These are phyloP conservation scores for Linurgus olivaceus DNA, from an alignment of 2,797 vertebrate species.

Conservation along the genomic window DNA sequence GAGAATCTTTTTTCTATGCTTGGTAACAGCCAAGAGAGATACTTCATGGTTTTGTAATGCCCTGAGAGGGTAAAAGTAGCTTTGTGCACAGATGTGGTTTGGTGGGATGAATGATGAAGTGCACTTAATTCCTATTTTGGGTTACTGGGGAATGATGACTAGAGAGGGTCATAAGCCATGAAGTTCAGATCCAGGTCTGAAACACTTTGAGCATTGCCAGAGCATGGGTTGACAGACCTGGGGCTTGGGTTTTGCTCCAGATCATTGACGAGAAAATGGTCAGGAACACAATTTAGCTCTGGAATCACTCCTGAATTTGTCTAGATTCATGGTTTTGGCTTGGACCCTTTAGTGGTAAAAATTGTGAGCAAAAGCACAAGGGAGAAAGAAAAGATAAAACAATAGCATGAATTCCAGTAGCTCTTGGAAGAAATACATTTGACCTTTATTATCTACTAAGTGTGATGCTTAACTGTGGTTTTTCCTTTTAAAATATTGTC, in stretches of 20 bases:
- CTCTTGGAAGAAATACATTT: slow-evolving; percentile 30
- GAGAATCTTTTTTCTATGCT: not conserved
- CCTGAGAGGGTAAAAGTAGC: not conserved
- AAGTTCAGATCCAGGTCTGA: slow-evolving; percentile 7
- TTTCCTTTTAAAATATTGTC: slow-evolving; percentile 30
- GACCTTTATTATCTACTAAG: slow-evolving; percentile 33
- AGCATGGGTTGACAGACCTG: not conserved
- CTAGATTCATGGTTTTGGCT: not conserved
- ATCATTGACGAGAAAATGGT: not conserved
- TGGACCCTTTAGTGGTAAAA: not conserved
- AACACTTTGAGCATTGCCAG: not conserved
- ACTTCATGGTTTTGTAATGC: not conserved
- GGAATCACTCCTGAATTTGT: not conserved
- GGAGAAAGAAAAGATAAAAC: slow-evolving; percentile 20
- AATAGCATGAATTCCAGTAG: slow-evolving; percentile 42
- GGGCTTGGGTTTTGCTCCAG: not conserved
- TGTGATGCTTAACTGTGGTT: not conserved
- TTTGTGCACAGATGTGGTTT: not conserved
- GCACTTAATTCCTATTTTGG: not conserved
- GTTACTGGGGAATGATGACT: not conserved
- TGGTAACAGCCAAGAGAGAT: not conserved
- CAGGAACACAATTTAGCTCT: not conserved
- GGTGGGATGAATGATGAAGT: not conserved
- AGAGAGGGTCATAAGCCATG: not conserved
- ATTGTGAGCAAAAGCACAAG: not conserved